phyloP scores from a whole-genome alignment of 2,113 vertebrate genomes.

The Semnornis frantzii region DNA sequence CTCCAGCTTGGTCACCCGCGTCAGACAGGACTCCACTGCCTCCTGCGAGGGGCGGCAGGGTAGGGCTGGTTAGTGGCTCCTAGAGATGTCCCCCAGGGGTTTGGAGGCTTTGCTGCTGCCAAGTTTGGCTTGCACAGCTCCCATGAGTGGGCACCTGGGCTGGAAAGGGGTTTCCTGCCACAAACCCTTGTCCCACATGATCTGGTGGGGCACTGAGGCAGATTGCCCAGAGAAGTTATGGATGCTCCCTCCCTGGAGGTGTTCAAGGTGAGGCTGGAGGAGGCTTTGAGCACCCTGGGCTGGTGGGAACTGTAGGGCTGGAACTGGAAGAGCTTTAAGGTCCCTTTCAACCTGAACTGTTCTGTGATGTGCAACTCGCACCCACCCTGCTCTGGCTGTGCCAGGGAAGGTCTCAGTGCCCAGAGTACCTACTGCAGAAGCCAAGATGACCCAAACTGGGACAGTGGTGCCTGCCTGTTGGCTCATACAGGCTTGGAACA shows the following conservation, averaged over 20 bases:
- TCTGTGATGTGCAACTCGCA: too few species aligned
- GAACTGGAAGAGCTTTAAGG: too few species aligned
- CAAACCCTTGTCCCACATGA: not conserved
- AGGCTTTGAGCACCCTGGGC: too few species aligned
- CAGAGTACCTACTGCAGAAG: not conserved
- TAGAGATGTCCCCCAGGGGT: rapidly evolving
- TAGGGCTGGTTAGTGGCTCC: rapidly evolving
- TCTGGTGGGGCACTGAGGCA: too few species aligned
- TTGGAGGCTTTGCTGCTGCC: not conserved
- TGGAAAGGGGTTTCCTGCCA: not conserved
- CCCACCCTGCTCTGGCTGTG: not conserved
- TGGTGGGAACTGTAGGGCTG: too few species aligned
- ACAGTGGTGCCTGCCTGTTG: rapidly evolving
- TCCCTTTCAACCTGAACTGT: too few species aligned
- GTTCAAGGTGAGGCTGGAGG: too few species aligned
- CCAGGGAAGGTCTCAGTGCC: not conserved
- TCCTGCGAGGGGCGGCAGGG: conserved; percentile 76
- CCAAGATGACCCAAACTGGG: not conserved
- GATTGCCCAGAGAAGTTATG: too few species aligned
- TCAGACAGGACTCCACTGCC: conserved; percentile 96
- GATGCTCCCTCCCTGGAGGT: too few species aligned
- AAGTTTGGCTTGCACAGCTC: not conserved
- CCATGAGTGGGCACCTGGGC: rapidly evolving
- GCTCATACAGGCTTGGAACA: rapidly evolving
- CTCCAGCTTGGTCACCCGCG: conserved; percentile 95